Conservation (phyloP, 2,888 invertebrate genomes). For the Halocaridina rubra region DNA sequence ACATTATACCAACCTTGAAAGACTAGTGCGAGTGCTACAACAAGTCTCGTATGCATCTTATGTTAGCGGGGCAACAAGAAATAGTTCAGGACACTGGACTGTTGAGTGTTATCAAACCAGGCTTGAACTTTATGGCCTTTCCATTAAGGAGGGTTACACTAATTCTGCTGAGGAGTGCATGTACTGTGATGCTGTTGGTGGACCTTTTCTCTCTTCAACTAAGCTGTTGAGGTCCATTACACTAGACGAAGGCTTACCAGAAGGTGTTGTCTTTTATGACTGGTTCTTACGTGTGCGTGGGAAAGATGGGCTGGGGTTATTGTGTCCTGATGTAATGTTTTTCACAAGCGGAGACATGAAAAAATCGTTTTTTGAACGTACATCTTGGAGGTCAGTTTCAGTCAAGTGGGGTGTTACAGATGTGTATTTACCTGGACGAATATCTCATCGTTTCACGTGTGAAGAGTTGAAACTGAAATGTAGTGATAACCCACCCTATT, state of each 20-base stretch:
- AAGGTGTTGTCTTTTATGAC: background rate
- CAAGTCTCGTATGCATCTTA: background rate
- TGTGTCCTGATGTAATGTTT: constrained; percentile 13
- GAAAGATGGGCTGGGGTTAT: background rate
- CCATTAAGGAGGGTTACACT: background rate
- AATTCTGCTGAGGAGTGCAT: background rate
- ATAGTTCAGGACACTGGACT: constrained; percentile 5
- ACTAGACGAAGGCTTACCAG: background rate
- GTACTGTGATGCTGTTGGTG: constrained; percentile 20
- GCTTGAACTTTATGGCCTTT: background rate
- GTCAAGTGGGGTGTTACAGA: constrained; percentile 18
- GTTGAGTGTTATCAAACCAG: constrained; percentile 3
- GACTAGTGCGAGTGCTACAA: background rate
- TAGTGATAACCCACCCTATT: background rate
- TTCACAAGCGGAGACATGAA: background rate
- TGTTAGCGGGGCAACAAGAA: background rate
- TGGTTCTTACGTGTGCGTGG: background rate
- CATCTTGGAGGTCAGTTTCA: background rate
- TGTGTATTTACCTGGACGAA: background rate
- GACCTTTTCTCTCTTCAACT: background rate
- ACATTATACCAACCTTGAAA: background rate
- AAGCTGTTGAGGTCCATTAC: background rate
- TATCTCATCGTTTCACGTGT: constrained; percentile 20
- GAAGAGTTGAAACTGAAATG: background rate
- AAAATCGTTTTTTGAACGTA: background rate